Conservation (phyloP, 2,797 vertebrate genomes). For the Tachyglossus aculeatus region DNA sequence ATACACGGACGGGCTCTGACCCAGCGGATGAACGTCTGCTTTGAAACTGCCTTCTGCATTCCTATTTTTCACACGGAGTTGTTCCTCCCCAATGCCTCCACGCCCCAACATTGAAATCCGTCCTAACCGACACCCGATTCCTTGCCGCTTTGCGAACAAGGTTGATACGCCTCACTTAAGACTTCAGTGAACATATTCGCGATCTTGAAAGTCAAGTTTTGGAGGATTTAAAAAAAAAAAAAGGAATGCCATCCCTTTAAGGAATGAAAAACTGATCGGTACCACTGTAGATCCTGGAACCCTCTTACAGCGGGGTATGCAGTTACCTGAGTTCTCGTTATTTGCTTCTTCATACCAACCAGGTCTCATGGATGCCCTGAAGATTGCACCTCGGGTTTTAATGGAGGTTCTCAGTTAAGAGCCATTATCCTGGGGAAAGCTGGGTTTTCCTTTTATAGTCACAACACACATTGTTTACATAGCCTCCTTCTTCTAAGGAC, state of each 20-base stretch:
- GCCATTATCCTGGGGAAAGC: conserved; percentile 46
- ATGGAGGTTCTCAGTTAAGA: conserved; percentile 58
- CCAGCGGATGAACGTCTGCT: conserved; percentile 53
- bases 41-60: conserved; percentile 53
- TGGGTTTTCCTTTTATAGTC: conserved; percentile 52
- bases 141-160: too few relatives aligned
- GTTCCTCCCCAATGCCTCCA: neutral
- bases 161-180: too few relatives aligned
- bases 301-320: conserved; percentile 33
- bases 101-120: neutral
- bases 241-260: too few relatives aligned
- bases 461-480: conserved; percentile 44
- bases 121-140: too few relatives aligned
- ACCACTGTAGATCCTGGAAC: conserved; percentile 33
- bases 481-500: conserved; percentile 50
- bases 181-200: too few relatives aligned
- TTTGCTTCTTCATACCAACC: conserved; percentile 45
- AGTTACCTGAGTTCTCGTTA: conserved; percentile 48
- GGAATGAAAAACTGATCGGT: conserved; percentile 29
- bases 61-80: conserved; percentile 42
- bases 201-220: too few relatives aligned
- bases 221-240: too few relatives aligned
- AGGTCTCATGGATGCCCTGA: conserved; percentile 55
- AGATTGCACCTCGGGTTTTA: conserved; percentile 59
- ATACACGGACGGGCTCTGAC: conserved; percentile 52